phyloP scores from a whole-genome alignment of 2,113 vertebrate species.

The Pseudolaguvia tuberculata region DNA sequence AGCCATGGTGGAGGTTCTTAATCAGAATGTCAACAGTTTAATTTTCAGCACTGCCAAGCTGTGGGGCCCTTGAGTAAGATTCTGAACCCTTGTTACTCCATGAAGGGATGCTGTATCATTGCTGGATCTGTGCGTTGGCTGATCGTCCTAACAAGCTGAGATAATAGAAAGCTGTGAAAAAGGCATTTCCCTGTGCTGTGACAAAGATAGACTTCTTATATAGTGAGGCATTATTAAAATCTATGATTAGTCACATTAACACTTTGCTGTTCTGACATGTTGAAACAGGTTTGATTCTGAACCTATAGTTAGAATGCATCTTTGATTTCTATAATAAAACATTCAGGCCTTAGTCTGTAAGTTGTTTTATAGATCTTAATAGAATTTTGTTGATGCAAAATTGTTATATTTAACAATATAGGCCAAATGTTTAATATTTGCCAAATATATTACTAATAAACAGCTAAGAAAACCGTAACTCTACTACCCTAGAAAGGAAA shows the following conservation, averaged over 20 bases:
- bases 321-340: background rate
- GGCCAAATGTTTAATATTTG: background rate
- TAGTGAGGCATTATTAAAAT: background rate
- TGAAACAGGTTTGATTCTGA: background rate
- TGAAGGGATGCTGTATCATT: background rate
- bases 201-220: background rate
- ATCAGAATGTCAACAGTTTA: no score
- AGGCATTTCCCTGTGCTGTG: background rate
- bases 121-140: background rate
- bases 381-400: background rate
- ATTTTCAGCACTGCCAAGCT: no score
- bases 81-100: background rate
- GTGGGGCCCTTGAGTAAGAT: no score
- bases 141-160: background rate
- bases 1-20: no score
- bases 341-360: background rate
- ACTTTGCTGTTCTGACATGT: background rate
- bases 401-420: background rate
- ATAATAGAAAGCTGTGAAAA: background rate
- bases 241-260: background rate
- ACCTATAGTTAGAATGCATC: background rate
- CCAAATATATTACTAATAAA: no score
- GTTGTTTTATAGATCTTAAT: background rate
- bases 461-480: no score
- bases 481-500: no score